Base-by-base conservation (phyloP, 35 echinoderm and acorn worm genomes). In the Hemicentrotus pulcherrimus region DNA sequence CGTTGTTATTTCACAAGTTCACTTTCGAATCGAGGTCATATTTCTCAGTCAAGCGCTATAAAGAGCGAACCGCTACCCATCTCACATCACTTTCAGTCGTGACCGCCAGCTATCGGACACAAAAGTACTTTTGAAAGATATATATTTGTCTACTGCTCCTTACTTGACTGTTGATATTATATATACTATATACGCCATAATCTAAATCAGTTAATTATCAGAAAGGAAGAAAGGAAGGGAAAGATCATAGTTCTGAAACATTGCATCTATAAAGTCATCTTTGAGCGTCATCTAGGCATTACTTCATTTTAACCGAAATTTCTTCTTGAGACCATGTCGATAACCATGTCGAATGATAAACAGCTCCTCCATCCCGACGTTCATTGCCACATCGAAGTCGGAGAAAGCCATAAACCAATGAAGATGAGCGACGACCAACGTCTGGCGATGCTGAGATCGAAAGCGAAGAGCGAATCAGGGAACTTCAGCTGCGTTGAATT, bases 371-470 rank as follows among this genome's bases (percentile, higher is more conserved):
- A 45, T 47, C 19, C 46, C 88, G 88, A 90, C 14, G 46, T 5
- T 32, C 32, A 33, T 46, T 47, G 46, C 32, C 88, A 31, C 9
- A 13, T 47, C 88, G 32, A 90, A 0, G 12, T 90, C 31, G 10
- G 88, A 6, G 31, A 90, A 18, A 7, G 14, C 33, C 32, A 10
- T 4, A 78, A 28, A 78, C 65, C 19, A 6, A 90, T 35, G 32
- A 47, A 33, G 46, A 90, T 33, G 88, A 90, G 88, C 88, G 88
- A 90, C 88, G 32, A 46, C 88, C 12, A 90, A 47, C n/a, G 19
- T 0, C 88, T 90, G 9, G 88, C 88, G 31, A 90, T 90, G 88
- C 31, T 90, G 88, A 33, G 32, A 19, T 30, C 19, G 88, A 90
- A 47, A 28, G 88, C 88, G 14, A 6, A 32, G 24, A 33, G 19